Conservation (phyloP, 2,113 vertebrate species). For the Tetrao urogallus region DNA sequence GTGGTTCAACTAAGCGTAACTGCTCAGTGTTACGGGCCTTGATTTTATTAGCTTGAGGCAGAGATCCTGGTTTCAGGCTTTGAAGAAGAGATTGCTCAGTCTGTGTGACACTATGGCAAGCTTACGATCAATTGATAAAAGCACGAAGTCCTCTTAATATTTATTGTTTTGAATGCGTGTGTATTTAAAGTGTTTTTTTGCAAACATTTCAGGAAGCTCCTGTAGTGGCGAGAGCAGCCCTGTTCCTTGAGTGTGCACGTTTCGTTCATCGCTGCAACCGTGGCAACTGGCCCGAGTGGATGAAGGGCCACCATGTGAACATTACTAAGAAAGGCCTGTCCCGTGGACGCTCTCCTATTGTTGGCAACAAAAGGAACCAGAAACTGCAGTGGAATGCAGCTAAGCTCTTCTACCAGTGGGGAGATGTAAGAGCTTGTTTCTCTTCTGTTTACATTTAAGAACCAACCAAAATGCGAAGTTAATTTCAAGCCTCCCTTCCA, state of each 20-base stretch:
- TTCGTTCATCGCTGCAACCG: slow-evolving; percentile 98
- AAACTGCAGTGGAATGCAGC: slow-evolving; percentile 98
- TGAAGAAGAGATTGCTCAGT: not conserved
- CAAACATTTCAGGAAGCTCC: slow-evolving; percentile 88
- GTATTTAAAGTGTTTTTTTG: not conserved
- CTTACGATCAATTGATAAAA: not conserved
- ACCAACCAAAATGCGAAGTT: not conserved
- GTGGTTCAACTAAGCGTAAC: not conserved
- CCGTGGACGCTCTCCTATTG: slow-evolving; percentile 91
- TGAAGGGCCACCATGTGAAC: slow-evolving; percentile 98
- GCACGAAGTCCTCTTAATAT: not conserved
- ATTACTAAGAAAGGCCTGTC: slow-evolving; percentile 96
- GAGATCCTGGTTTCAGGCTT: not conserved
- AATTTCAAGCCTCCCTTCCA: not conserved
- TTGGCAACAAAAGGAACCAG: slow-evolving; percentile 97
- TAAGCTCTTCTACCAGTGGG: slow-evolving; percentile 98
- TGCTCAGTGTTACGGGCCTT: not conserved
- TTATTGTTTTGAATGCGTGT: not conserved
- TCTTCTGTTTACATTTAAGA: not conserved
- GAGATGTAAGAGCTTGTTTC: slow-evolving; percentile 86
- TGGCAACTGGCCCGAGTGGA: slow-evolving; percentile 99
- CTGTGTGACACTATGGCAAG: not conserved
- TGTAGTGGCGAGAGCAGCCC: slow-evolving; percentile 91
- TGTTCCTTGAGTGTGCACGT: slow-evolving; percentile 95
- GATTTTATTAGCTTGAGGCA: not conserved